These are phyloP conservation scores for Gibbula magus DNA, from an alignment of 2,888 invertebrate genomes.

Conservation along the genomic window DNA sequence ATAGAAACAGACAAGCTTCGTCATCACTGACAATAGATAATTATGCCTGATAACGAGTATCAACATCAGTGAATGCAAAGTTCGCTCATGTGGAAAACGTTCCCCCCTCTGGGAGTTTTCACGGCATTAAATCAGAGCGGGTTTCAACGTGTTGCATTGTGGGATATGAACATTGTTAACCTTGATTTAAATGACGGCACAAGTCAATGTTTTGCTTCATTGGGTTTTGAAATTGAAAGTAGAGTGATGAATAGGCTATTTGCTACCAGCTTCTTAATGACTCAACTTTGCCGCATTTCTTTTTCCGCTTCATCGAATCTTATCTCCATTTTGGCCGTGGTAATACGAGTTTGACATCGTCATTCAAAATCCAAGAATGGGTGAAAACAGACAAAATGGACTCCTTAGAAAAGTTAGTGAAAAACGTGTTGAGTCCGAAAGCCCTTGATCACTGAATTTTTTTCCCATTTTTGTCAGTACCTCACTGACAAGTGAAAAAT, in stretches of 20 bases:
- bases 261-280: slow-evolving; percentile 17
- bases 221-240: slow-evolving; percentile 18
- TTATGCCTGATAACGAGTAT: slow-evolving; percentile 18
- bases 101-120: neutral
- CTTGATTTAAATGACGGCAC: neutral
- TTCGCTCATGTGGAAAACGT: neutral
- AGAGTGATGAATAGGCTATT: neutral
- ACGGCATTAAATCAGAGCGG: slow-evolving; percentile 1
- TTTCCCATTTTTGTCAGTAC: neutral
- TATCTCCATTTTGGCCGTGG: neutral
- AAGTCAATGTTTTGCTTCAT: slow-evolving; percentile 24
- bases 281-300: neutral
- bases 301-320: slow-evolving; percentile 4
- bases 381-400: neutral
- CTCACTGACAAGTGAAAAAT: neutral
- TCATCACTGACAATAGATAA: slow-evolving; percentile 15
- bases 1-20: neutral
- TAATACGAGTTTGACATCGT: slow-evolving; percentile 13
- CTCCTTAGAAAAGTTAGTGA: neutral
- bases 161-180: neutral
- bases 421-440: neutral
- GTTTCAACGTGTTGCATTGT: slow-evolving; percentile 11
- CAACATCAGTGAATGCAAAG: neutral
- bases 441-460: neutral
- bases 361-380: neutral